Evolutionary conservation across 1,140 invertebrate genomes (phyloP), one percentile per base, ranked within the genome.

Genomic region (Plectrocnemia conspersa): DNA sequence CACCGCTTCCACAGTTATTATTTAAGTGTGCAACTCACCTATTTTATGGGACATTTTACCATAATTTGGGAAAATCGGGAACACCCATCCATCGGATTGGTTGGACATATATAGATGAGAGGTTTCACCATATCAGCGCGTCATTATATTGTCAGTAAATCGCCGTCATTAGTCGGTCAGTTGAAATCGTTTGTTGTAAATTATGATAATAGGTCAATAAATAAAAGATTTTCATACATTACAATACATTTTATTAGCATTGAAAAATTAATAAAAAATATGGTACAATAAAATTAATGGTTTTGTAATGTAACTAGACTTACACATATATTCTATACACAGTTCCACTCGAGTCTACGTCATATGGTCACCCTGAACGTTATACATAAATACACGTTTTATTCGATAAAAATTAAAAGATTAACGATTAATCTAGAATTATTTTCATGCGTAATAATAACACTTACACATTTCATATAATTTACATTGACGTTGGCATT

Each of bases 1-100:
- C 7, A 7, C 47, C 33, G 23, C 38, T 1, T 24, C 47, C 32
- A 6, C 15, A 27, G 38, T 54, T 54, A 54, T 13, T 23, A 36
- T 27, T 41, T 38, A 38, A 50, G 32, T 53, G 57, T 59, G 46
- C 52, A 54, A 59, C 57, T 59, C 57, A 59, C 57, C 57, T 59
- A n/a, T 24, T 36, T 35, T 44, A 41, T 41, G 36, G 52, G 52
- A 46, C 29, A 23, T 32, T 16, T 53, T 53, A 59, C 57, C 57
- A 59, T 47, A 40, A 33, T 36, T 52, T 45, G 56, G 56, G 45
- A 48, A 6, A 13, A 53, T 40, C 40, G 50, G 56, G 50, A 48
- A 11, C 44, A 35, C 49, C 19, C 27, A 33, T 35, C 32, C 36
- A 35, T 46, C 32, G 3, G 46, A 25, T 33, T 50, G 47, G 47